Base-by-base conservation (phyloP, 2,888 invertebrate species). In the Amiota minor region DNA sequence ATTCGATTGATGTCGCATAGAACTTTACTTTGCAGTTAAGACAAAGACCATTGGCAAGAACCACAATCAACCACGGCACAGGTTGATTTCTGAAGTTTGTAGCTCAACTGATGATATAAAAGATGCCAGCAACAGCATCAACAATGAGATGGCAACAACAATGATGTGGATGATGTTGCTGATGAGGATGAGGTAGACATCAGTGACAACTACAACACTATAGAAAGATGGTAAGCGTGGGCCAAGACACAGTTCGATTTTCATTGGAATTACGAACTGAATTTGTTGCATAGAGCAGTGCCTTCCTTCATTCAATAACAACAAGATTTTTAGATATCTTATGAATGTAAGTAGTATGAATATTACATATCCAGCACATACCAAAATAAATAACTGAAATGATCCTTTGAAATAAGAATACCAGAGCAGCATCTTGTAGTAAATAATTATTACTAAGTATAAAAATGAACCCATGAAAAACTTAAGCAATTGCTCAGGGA, bases 231-330 rank as follows among this genome's bases (percentile, higher is more conserved):
- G 12, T 68, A 72, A 80, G 82, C 85, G 82, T 82, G 82, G 82
- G 82, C 75, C 77, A 84, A 80, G 20, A n/a, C 69, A 81, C 81
- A 80, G 77, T 80, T 80, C 76, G 75, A 77, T 77, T 74, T 80
- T 77, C 82, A 70, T 67, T 74, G 84, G 81, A 84, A 82, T 83
- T 85, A 77, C 77, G 49, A 35, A 35, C 72, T 85, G 82, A 85
- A 82, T 84, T 85, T 82, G 86, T 82, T 85, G 84, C 70, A 64
- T 59, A 56, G 59, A 73, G 47, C 16, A 61, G 67, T 79, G 65
- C 65, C 73, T 53, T 74, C 67, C 53, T 74, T 59, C 62, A 55
- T 50, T 72, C 61, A 65, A 72, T 73, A 74, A 12, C 55, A 50
- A 62, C 62, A 62, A 62, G 35, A 62, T 62, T 62, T 62, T 35